Evolutionary conservation across 2,888 invertebrate species (phyloP).

Genomic region (Sinopyrophorus schimmeli): DNA sequence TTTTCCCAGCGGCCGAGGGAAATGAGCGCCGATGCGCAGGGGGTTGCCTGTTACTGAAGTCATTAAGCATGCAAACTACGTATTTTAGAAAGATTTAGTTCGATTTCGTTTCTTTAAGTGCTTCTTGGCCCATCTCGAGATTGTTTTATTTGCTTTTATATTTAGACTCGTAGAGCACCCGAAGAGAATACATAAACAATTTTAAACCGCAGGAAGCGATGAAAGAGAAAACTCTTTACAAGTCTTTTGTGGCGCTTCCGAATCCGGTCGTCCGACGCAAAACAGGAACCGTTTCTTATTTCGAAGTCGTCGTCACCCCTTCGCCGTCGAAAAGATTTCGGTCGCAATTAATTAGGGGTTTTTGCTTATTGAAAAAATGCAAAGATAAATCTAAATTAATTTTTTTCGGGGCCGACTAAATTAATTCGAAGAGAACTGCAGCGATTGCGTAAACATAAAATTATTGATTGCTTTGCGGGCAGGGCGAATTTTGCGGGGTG

Average conservation of each 20-base stretch:
- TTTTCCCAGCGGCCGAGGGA: no score
- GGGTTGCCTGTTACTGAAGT: no score
- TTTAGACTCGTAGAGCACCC: conserved; percentile 15
- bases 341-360: no score
- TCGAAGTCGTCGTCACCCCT: not conserved
- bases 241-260: conserved; percentile 12
- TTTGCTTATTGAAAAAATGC: no score
- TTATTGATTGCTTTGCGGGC: conserved; percentile 18
- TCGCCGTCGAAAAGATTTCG: no score
- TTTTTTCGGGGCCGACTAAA: no score
- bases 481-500: conserved; percentile 4
- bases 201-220: conserved; percentile 19
- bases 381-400: no score
- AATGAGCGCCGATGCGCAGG: no score
- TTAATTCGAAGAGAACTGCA: conserved; percentile 11
- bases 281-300: conserved; percentile 6
- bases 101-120: conserved; percentile 3
- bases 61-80: conserved; percentile 7
- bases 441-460: conserved; percentile 19
- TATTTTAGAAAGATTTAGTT: conserved; percentile 6
- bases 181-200: conserved; percentile 25
- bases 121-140: conserved; percentile 10
- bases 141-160: conserved; percentile 25
- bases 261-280: conserved; percentile 6
- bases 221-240: conserved; percentile 21